A percentile compares a stretch with the other conserved stretches of the same genome.
Evolutionary conservation across 2,797 vertebrate genomes (phyloP).

Genomic region (Chromis chromis): DNA sequence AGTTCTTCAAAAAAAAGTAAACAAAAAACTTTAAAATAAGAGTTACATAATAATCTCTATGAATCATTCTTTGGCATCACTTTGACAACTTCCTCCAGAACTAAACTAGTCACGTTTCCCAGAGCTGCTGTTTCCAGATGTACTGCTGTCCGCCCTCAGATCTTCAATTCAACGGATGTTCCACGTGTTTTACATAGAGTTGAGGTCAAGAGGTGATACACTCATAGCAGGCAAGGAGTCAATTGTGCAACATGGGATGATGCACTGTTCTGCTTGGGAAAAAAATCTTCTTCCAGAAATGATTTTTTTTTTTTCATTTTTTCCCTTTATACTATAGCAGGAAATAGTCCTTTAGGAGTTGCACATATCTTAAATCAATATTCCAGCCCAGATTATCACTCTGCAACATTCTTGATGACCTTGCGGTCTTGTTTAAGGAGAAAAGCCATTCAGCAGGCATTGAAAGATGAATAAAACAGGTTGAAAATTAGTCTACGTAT

Average conservation of each 20-base stretch:
- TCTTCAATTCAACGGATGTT: not conserved
- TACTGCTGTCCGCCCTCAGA: not conserved
- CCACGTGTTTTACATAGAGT: not conserved
- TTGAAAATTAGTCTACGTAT: too few relatives aligned
- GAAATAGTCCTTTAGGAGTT: not conserved
- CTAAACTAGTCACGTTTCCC: too few relatives aligned
- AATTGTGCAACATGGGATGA: not conserved
- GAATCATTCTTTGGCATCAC: too few relatives aligned
- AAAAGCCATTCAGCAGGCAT: not conserved
- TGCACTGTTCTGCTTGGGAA: not conserved
- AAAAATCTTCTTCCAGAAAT: too few relatives aligned
- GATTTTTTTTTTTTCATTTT: not conserved
- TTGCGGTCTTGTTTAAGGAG: not conserved
- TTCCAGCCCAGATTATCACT: not conserved
- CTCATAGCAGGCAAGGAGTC: not conserved
- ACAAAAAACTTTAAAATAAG: not conserved
- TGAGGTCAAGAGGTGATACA: not conserved
- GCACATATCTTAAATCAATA: not conserved
- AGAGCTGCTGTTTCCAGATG: not conserved
- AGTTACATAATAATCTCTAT: too few relatives aligned
- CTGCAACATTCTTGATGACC: not conserved
- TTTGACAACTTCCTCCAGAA: too few relatives aligned
- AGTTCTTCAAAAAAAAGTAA: too few relatives aligned
- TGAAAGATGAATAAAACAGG: too few relatives aligned
- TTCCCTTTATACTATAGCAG: not conserved